These are phyloP conservation scores for Hypercompe scribonia DNA, from an alignment of 2,888 invertebrate species.

Conservation along the genomic window DNA sequence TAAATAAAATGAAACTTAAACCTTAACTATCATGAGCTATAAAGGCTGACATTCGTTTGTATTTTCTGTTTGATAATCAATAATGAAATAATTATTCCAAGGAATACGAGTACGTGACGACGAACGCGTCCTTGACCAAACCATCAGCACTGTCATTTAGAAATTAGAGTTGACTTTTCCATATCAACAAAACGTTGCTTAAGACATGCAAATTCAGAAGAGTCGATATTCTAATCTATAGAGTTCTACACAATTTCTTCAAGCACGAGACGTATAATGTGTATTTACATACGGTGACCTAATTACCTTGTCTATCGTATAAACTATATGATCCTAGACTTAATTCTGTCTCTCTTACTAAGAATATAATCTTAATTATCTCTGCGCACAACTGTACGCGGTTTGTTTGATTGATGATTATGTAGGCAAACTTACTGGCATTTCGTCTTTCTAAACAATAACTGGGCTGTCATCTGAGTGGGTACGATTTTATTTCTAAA, in stretches of 20 bases:
- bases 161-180: background rate
- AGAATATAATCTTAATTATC: conserved; percentile 1
- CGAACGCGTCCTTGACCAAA: background rate
- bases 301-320: conserved; percentile 1
- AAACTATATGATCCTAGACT: conserved; percentile 5
- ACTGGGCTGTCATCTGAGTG: background rate
- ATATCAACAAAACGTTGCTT: background rate
- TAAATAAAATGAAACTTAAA: background rate
- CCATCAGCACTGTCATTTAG: background rate
- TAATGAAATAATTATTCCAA: background rate
- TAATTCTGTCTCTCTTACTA: background rate
- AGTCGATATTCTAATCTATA: background rate
- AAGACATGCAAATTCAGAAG: background rate
- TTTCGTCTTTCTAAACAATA: background rate
- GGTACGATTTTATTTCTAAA: background rate
- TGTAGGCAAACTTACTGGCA: background rate
- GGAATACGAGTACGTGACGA: background rate
- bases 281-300: conserved; percentile 9
- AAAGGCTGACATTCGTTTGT: background rate
- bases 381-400: background rate
- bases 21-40: background rate
- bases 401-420: background rate
- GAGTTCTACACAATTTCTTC: conserved; percentile 3
- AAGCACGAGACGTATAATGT: background rate
- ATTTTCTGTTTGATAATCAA: background rate